Evolutionary conservation across 2,797 vertebrate species (phyloP), one percentile per base, ranked within the genome.

Genomic region (Tinamus major): DNA sequence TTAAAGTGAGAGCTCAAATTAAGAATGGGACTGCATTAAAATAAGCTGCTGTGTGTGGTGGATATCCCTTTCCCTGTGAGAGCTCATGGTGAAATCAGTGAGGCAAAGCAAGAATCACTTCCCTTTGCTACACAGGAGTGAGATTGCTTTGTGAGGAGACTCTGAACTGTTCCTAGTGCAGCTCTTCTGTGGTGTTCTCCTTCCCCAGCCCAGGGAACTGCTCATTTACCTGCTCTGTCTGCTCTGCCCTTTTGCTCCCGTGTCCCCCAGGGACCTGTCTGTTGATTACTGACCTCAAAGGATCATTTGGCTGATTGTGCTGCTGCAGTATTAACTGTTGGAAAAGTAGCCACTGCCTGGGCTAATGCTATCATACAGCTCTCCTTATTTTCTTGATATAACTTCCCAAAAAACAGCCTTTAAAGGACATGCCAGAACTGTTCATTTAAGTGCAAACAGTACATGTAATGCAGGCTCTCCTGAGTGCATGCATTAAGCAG

Each of bases 311-410:
- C 80, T 49, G 29, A 16, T 48, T 7, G 26, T 90, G 78, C 49
- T 87, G 33, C 51, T 19, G 6, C 16, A 37, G 63, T 12, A 10
- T 58, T 59, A 68, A 67, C 84, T 77, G 39, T 64, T 79, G 39
- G 85, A 41, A 59, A 27, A 56, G 53, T 41, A 48, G 21, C 39
- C 35, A 3, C 70, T 63, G 44, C 74, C 83, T 41, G 33, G 24
- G 27, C 44, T 27, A 14, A 6, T 19, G 49, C 63, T n/a, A 5
- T 41, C 4, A 15, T 39, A n/a, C 70, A 83, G 5, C 29, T 44
- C 35, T 76, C 39, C 64, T 78, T 1, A 6, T 35, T 27, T 70
- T 20, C 58, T 64, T 51, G 3, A 0, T 13, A 23, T 8, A 0
- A 35, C n/a, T 49, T 39, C 29, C 64, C 61, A 71, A 24, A 27